These are phyloP conservation scores for Brachionus sp. DNA, from an alignment of 1,140 invertebrate genomes.

Conservation along the genomic window DNA sequence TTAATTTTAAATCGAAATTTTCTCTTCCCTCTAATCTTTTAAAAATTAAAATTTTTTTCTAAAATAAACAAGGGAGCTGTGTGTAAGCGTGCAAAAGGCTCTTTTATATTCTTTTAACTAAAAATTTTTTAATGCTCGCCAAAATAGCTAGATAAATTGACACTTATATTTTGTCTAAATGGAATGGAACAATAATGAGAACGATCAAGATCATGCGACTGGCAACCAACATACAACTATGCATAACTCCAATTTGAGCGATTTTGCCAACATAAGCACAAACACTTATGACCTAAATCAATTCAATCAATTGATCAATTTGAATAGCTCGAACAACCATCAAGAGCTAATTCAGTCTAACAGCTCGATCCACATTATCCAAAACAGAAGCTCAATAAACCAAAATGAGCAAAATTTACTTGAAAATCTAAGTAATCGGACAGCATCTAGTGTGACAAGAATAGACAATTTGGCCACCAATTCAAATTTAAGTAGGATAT, in stretches of 20 bases:
- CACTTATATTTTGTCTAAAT: neutral
- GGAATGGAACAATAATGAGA: constrained; percentile 16
- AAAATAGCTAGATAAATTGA: constrained; percentile 6
- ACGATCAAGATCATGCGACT: neutral
- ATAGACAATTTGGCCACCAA: neutral
- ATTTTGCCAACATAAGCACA: constrained; percentile 32
- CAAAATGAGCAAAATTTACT: neutral
- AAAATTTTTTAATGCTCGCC: neutral
- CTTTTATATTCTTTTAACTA: neutral
- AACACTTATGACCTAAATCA: constrained; percentile 20
- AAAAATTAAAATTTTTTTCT: neutral
- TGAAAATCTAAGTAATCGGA: neutral
- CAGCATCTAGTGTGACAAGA: neutral
- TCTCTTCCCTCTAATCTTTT: constrained; percentile 28
- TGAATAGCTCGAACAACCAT: neutral
- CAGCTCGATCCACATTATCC: neutral
- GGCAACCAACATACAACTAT: neutral
- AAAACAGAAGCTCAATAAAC: neutral
- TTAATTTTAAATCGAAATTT: neutral
- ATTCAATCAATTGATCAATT: constrained; percentile 2
- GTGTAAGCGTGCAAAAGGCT: neutral
- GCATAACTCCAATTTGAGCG: neutral
- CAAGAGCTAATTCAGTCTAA: neutral
- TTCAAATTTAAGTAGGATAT: constrained; percentile 23
- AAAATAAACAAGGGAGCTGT: constrained; percentile 1